Evolutionary conservation across 92 coral and sea anemone species (phyloP).

Genomic region (Palythoa heliodiscus): DNA sequence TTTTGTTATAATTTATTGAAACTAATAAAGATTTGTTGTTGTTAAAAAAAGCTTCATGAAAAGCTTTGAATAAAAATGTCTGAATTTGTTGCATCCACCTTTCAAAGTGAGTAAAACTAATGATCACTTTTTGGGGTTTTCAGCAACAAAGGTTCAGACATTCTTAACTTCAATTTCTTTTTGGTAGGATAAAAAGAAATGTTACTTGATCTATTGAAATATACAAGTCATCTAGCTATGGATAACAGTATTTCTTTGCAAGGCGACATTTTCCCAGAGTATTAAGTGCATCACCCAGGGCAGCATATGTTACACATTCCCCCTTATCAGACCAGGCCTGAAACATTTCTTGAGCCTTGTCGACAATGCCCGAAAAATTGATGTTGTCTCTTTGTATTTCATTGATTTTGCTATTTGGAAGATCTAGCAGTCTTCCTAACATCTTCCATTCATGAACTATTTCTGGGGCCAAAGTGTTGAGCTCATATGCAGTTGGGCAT

Average conservation of each 20-base stretch:
- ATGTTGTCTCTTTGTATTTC: conserved; percentile 77
- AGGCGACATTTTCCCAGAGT: conserved; percentile 61
- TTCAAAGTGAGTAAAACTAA: too few relatives aligned
- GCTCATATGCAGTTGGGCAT: conserved; percentile 64
- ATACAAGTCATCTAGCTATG: not conserved
- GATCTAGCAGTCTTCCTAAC: conserved; percentile 72
- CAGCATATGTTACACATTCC: conserved; percentile 45
- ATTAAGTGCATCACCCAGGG: conserved; percentile 68
- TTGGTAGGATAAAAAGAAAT: too few relatives aligned
- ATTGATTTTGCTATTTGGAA: conserved; percentile 66
- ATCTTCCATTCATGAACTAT: conserved; percentile 66
- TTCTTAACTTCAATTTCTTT: too few relatives aligned
- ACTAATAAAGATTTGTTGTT: too few relatives aligned
- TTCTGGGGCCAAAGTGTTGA: conserved; percentile 58
- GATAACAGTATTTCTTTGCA: conserved; percentile 50
- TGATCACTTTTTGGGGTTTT: too few relatives aligned
- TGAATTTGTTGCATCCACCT: too few relatives aligned
- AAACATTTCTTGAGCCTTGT: conserved; percentile 81
- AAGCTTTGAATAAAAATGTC: too few relatives aligned
- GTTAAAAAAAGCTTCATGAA: too few relatives aligned
- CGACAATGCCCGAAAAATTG: conserved; percentile 65
- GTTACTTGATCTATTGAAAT: too few relatives aligned
- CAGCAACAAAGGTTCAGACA: too few relatives aligned
- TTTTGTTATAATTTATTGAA: too few relatives aligned
- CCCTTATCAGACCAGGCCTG: conserved; percentile 74